Evolutionary conservation across 2,113 vertebrate species (phyloP), one percentile per base, ranked within the genome.

Genomic region (Heterotis niloticus): DNA sequence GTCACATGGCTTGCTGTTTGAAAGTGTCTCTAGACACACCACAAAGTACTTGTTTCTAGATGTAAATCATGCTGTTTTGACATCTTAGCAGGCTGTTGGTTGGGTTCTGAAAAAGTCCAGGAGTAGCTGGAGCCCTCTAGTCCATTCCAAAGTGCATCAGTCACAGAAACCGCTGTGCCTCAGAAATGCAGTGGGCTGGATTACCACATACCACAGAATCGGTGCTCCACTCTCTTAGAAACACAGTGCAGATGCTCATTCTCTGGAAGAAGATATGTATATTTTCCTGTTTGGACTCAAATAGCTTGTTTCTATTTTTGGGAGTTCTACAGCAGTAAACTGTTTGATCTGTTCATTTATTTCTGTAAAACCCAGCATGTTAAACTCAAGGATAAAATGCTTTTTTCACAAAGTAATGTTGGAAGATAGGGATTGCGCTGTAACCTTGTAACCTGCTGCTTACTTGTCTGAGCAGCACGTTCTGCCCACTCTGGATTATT

Each of bases 31-130:
- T 78, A 68, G 54, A 62, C 56, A 44, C 56, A 26, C 56, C 54
- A 34, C 77, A 59, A 62, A 67, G 28, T 78, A 29, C 17, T 29
- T 34, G 76, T 56, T 78, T 62, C 67, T 78, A 67, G 56, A 70
- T 16, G 24, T 78, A 51, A 78, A 44, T 68, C 67, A 68, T 56
- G 56, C 20, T 65, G 23, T 65, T 59, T 17, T 65, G 51, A 65
- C 64, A 57, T 64, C 12, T 79, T 75, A 65, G 73, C 24, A 20
- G 68, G 23, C 59, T 75, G 17, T 16, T 57, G 51, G 71, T 57
- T 75, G 18, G 60, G 24, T 74, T 51, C 62, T 74, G 78, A 67
- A 51, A 67, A 68, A 57, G 12, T 73, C 72, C 76, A 81, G 59
- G 11, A 79, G 59, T 71, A 5, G 59, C 59, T 52, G 69, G 5